A percentile compares a stretch with the other conserved stretches of the same genome.
phyloP scores from a whole-genome alignment of 2,888 invertebrate genomes.

The Tigriopus californicus region DNA sequence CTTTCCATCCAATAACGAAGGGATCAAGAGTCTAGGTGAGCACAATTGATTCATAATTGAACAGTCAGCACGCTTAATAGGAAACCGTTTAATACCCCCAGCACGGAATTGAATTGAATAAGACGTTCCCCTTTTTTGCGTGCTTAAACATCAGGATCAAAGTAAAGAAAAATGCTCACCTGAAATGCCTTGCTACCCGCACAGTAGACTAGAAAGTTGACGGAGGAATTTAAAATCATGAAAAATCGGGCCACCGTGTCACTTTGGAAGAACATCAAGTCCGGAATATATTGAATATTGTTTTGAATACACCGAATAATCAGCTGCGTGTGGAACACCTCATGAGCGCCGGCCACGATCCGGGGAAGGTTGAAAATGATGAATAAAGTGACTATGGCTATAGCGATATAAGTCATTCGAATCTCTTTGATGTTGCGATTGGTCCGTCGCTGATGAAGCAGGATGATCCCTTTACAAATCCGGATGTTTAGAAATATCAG shows the following conservation, averaged over 20 bases:
- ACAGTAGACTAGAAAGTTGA: slow-evolving; percentile 1
- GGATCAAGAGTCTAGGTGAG: too few relatives aligned
- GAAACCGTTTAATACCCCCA: too few relatives aligned
- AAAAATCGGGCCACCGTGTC: not conserved
- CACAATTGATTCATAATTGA: too few relatives aligned
- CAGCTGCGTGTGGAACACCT: not conserved
- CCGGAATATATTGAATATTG: not conserved
- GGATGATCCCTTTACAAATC: not conserved
- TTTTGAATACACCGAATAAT: not conserved
- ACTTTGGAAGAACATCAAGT: not conserved
- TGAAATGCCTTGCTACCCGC: not conserved
- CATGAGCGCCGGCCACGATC: not conserved
- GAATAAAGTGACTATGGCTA: not conserved
- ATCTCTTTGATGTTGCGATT: not conserved
- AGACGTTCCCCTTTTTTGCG: too few relatives aligned
- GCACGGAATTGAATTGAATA: too few relatives aligned
- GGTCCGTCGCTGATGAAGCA: not conserved
- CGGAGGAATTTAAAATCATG: not conserved
- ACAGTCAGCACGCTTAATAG: too few relatives aligned
- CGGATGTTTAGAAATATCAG: not conserved
- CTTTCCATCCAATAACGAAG: too few relatives aligned
- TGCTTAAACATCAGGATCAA: too few relatives aligned
- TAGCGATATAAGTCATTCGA: not conserved
- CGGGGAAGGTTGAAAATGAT: not conserved
- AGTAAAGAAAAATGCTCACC: not conserved